A percentile compares a stretch with the other conserved stretches of the same genome.
Evolutionary conservation across 2,797 vertebrate species (phyloP).

Genomic region (Pseudochaenichthys georgianus): DNA sequence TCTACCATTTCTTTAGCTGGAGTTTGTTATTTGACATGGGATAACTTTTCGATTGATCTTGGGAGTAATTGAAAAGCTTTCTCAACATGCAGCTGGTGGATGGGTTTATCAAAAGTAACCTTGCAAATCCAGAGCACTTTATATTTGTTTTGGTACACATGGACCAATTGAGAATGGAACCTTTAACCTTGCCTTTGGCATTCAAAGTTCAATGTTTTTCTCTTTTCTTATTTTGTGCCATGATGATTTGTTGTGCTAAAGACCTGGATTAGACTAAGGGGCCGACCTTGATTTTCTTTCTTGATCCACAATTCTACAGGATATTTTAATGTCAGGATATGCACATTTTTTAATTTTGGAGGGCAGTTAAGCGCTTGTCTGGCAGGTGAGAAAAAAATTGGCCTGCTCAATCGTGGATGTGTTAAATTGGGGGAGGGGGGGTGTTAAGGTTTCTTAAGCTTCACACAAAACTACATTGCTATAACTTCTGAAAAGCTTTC

Average conservation of each 20-base stretch:
- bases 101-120: slow-evolving; percentile 34
- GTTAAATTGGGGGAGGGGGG: slow-evolving; percentile 26
- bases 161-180: neutral
- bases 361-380: slow-evolving; percentile 33
- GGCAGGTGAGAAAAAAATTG: slow-evolving; percentile 45
- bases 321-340: slow-evolving; percentile 17
- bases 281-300: slow-evolving; percentile 18
- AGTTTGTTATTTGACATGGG: neutral
- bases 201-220: neutral
- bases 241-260: slow-evolving; percentile 9
- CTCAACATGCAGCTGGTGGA: slow-evolving; percentile 6
- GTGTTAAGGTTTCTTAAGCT: slow-evolving; percentile 13
- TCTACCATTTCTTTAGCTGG: neutral
- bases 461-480: slow-evolving; percentile 54
- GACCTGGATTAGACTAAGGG: slow-evolving; percentile 23
- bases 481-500: slow-evolving; percentile 9
- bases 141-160: neutral
- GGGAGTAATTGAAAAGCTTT: slow-evolving; percentile 15
- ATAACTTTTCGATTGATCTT: slow-evolving; percentile 10
- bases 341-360: slow-evolving; percentile 21
- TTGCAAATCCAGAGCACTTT: slow-evolving; percentile 14
- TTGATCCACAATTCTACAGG: slow-evolving; percentile 7
- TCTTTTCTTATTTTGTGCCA: slow-evolving; percentile 1
- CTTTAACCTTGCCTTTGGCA: slow-evolving; percentile 23
- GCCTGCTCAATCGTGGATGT: slow-evolving; percentile 74